Conservation (phyloP, 1,140 invertebrate species). For the Pygmarrhopalites habei region DNA sequence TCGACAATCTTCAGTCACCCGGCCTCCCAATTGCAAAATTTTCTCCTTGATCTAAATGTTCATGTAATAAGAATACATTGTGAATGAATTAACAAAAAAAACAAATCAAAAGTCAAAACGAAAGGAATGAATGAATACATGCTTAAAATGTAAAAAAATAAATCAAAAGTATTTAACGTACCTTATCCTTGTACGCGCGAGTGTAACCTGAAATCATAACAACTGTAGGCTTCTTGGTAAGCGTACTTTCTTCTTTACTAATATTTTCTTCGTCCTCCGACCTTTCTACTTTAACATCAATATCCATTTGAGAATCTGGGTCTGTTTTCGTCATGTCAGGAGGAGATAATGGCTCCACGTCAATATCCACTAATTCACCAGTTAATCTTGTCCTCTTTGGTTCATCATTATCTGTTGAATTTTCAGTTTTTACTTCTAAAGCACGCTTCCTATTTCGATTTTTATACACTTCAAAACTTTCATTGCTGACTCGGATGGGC, state of each 20-base stretch:
- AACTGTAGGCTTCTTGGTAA: not conserved
- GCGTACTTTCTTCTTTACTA: not conserved
- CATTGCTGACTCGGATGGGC: conserved; percentile 80
- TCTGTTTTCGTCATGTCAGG: too few relatives aligned
- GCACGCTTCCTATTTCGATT: conserved; percentile 23
- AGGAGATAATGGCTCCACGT: conserved; percentile 4
- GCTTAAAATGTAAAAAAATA: too few relatives aligned
- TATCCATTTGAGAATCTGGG: not conserved
- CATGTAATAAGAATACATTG: too few relatives aligned
- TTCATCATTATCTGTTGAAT: not conserved
- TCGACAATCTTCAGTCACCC: conserved; percentile 54
- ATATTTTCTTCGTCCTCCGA: not conserved
- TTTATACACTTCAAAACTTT: conserved; percentile 60
- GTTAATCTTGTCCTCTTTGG: not conserved
- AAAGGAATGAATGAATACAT: too few relatives aligned
- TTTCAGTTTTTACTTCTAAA: not conserved
- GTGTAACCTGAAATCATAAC: conserved; percentile 12
- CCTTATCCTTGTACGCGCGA: conserved; percentile 9
- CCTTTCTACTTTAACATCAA: not conserved
- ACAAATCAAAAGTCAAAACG: not conserved
- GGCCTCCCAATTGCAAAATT: conserved; percentile 45
- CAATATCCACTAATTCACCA: not conserved
- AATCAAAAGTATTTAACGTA: conserved; percentile 3
- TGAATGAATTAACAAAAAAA: too few relatives aligned
- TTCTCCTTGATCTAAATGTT: conserved; percentile 23